phyloP scores from a whole-genome alignment of 2,797 vertebrate species.

The Pygocentrus nattereri region DNA sequence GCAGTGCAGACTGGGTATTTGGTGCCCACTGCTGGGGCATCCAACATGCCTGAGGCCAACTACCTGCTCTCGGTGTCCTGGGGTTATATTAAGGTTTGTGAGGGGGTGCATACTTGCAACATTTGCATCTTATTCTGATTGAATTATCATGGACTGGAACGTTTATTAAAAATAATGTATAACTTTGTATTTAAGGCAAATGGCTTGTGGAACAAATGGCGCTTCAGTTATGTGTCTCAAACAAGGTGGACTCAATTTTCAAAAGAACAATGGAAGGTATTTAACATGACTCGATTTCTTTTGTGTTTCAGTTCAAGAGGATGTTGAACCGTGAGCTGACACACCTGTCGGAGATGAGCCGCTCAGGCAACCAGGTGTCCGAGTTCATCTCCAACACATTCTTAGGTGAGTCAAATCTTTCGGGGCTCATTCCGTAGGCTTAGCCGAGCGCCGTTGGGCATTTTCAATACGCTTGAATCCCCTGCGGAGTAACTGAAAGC shows the following conservation, averaged over 20 bases:
- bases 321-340: constrained; percentile 98
- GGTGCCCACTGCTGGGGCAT: constrained; percentile 45
- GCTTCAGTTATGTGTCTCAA: too few species aligned
- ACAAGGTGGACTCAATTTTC: too few species aligned
- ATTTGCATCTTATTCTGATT: not conserved
- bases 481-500: too few species aligned
- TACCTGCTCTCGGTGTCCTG: constrained; percentile 96
- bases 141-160: not conserved
- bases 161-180: not conserved
- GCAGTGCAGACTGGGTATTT: constrained; percentile 8
- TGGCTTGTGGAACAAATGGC: not conserved
- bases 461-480: too few species aligned
- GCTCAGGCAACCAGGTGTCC: constrained; percentile 98
- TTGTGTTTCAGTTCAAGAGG: constrained; percentile 91
- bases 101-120: not conserved
- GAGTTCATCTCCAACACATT: constrained; percentile 99
- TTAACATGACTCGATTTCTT: not conserved
- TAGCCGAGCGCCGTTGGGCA: not conserved
- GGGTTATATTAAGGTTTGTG: constrained; percentile 98
- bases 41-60: constrained; percentile 93
- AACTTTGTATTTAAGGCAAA: not conserved
- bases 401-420: constrained; percentile 84
- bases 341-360: constrained; percentile 98
- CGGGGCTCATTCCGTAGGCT: not conserved
- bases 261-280: too few species aligned